A percentile compares a stretch with the other conserved stretches of the same genome.
phyloP scores from a whole-genome alignment of 2,797 vertebrate genomes.

The Ficedula albicollis region DNA sequence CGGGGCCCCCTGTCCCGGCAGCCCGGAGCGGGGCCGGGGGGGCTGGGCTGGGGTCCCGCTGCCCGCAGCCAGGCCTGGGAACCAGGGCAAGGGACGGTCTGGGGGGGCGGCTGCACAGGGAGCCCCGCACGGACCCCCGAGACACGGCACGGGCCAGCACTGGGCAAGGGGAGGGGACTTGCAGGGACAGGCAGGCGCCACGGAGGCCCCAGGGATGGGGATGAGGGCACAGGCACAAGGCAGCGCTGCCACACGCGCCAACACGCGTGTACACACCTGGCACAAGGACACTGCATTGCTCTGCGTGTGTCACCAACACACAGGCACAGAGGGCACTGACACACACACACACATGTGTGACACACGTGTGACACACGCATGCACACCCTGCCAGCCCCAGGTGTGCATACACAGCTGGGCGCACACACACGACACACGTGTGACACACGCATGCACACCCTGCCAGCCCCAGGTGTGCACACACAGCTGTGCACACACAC shows the following conservation, averaged over 20 bases:
- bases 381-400: not conserved
- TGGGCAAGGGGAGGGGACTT: not conserved
- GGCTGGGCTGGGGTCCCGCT: not conserved
- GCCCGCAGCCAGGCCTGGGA: not conserved
- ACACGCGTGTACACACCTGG: rapidly evolving
- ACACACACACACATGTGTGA: not conserved
- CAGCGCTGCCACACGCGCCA: rapidly evolving
- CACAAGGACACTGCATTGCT: not conserved
- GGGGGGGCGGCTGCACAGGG: not conserved
- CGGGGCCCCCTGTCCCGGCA: slow-evolving; percentile 26
- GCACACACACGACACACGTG: not conserved
- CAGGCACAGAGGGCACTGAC: rapidly evolving
- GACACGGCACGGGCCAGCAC: not conserved
- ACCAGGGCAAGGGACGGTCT: not conserved
- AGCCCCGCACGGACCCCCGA: rapidly evolving
- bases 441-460: not conserved
- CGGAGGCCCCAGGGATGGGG: not conserved
- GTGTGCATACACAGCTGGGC: not conserved
- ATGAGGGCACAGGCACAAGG: not conserved
- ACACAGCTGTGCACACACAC: not conserved
- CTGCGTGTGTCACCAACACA: rapidly evolving
- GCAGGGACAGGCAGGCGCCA: not conserved
- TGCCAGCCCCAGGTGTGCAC: not conserved
- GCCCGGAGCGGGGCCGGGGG: not conserved
- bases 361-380: not conserved